Base-by-base conservation (phyloP, 2,797 vertebrate genomes). In the Sylvia borin region DNA sequence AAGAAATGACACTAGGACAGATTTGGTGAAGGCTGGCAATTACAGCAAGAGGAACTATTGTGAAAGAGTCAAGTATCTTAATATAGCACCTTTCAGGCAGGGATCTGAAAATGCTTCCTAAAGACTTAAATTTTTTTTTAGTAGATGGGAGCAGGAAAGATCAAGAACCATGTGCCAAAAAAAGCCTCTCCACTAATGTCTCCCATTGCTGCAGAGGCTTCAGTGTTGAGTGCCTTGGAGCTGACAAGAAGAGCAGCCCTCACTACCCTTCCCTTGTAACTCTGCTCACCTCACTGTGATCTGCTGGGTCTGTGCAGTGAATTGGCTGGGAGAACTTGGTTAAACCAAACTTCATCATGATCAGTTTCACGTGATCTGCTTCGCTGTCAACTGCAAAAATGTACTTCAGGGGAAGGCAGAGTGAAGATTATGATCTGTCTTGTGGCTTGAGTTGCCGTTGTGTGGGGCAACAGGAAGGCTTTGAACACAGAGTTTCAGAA, bases 41-140 rank as follows among this genome's bases (percentile, higher is more conserved):
- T 74, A 57, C 78, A 84, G 70, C 61, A 95, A 92, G 82, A 90
- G 79, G 89, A 95, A 85, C 58, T 93, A 10, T 89, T 88, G 86
- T 76, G 91, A 79, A 94, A 94, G 81, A 81, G 58, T 57, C 45
- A 14, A 76, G 31, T 78, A 42, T 86, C 94, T 79, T 90, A 93
- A 93, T 90, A 88, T 75, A 85, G 92, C 57, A 29, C 40, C 45
- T 88, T 90, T 62, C 71, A 19, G 21, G 40, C 36, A 79, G 60
- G 51, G 62, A 54, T 92, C 64, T 81, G 62, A 40, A 90, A 94
- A 76, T 3, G 9, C 43, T 73, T 81, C 79, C 24, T 81, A 51
- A 48, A 68, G 60, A 42, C 38, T 17, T 67, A 65, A 1, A 38
- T 1, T 12, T 32, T 24, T 32, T 66, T 72, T 76, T 62, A 60